A percentile compares a stretch with the other conserved stretches of the same genome.
Evolutionary conservation across 1,140 invertebrate species (phyloP).

Genomic region (Andricus grossulariae): DNA sequence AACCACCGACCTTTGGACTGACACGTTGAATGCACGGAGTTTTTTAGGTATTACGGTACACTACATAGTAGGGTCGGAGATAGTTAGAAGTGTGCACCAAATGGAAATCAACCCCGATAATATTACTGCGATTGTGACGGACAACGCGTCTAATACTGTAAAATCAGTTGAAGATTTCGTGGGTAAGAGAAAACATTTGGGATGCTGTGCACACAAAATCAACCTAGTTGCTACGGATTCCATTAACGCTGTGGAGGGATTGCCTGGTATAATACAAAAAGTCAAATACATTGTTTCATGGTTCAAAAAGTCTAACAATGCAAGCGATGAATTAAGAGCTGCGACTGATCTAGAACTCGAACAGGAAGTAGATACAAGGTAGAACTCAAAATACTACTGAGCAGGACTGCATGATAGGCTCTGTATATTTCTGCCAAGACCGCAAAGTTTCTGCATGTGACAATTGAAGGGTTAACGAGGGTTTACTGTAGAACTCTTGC

Average conservation of each 20-base stretch:
- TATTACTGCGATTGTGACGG: conserved; percentile 39
- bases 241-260: not conserved
- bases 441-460: too few relatives aligned
- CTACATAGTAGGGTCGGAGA: too few relatives aligned
- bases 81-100: not conserved
- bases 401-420: not conserved
- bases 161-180: conserved; percentile 45
- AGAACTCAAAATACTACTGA: conserved; percentile 10
- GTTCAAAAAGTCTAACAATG: conserved; percentile 10
- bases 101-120: conserved; percentile 6
- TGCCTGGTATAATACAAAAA: not conserved
- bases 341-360: not conserved
- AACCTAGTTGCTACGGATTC: not conserved
- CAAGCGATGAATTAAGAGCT: conserved; percentile 3
- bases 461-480: too few relatives aligned
- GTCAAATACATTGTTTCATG: conserved; percentile 2
- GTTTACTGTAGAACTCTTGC: too few relatives aligned
- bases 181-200: conserved; percentile 44
- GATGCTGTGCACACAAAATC: conserved; percentile 41
- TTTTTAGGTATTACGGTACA: too few relatives aligned
- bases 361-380: conserved; percentile 24
- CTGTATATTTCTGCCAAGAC: too few relatives aligned
- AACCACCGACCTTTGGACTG: too few relatives aligned
- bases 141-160: conserved; percentile 46
- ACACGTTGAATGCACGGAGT: too few relatives aligned